Evolutionary conservation across 2,797 vertebrate genomes (phyloP).

Genomic region (Ispidina lecontei): DNA sequence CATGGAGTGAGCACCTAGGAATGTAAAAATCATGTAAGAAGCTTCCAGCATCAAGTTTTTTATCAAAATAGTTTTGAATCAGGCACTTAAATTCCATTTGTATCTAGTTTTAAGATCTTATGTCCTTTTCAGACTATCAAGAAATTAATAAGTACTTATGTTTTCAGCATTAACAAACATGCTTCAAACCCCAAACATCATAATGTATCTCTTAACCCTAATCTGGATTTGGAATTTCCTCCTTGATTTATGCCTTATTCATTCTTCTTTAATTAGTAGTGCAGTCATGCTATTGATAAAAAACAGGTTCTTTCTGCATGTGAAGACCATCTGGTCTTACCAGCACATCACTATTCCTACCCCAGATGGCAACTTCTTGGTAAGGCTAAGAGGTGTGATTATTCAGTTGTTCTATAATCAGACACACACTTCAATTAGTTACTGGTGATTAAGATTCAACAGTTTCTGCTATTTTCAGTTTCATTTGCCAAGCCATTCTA

Average conservation of each 20-base stretch:
- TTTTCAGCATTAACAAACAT: not conserved
- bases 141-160: not conserved
- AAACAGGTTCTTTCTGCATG: constrained; percentile 2
- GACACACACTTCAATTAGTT: not conserved
- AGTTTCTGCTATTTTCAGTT: not conserved
- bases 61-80: not conserved
- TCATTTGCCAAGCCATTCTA: not conserved
- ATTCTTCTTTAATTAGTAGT: constrained; percentile 23
- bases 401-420: constrained; percentile 30
- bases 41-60: not conserved
- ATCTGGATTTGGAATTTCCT: constrained; percentile 2
- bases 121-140: not conserved
- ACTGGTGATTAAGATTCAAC: not conserved
- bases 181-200: not conserved
- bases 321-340: constrained; percentile 28
- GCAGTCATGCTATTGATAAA: not conserved
- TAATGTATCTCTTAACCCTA: not conserved
- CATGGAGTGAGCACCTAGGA: not conserved
- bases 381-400: constrained; percentile 26
- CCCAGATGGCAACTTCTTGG: constrained; percentile 32
- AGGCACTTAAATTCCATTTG: not conserved
- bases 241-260: not conserved
- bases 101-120: not conserved
- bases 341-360: not conserved
- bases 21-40: not conserved